These are phyloP conservation scores for Netelia fuscicornis DNA, from an alignment of 2,888 invertebrate genomes.

Conservation along the genomic window DNA sequence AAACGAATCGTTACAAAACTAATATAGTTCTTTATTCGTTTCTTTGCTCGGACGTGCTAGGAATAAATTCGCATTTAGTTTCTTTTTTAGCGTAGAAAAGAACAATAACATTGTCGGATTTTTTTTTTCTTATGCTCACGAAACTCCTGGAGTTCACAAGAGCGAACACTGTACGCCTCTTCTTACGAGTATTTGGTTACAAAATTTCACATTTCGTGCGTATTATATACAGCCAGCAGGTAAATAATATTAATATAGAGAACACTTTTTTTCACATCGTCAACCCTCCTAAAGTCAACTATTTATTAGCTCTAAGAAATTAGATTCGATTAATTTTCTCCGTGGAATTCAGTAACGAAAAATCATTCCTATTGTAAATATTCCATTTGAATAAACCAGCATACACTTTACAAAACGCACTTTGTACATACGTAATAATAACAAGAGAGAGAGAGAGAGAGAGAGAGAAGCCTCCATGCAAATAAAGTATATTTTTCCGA, in stretches of 20 bases:
- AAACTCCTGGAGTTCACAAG: constrained; percentile 24
- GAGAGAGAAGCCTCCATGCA: background rate
- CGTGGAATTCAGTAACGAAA: constrained; percentile 18
- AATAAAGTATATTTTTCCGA: background rate
- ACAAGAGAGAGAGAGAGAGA: constrained; percentile 1
- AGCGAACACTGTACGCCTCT: constrained; percentile 47
- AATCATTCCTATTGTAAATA: background rate
- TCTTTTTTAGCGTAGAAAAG: constrained; percentile 52
- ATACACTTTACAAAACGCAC: constrained; percentile 16
- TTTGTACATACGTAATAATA: background rate
- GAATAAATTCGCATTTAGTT: constrained; percentile 45
- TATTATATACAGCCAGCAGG: constrained; percentile 41
- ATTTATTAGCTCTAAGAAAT: background rate
- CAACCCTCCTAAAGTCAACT: background rate
- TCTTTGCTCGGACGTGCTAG: constrained; percentile 36
- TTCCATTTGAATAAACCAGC: background rate
- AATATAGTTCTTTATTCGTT: constrained; percentile 62
- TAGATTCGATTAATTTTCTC: background rate
- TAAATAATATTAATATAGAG: constrained; percentile 27
- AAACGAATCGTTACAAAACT: constrained; percentile 46
- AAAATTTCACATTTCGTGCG: constrained; percentile 39
- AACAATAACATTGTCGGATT: constrained; percentile 40
- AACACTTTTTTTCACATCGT: constrained; percentile 8
- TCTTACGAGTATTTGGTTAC: constrained; percentile 64
- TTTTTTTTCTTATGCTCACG: constrained; percentile 24